Evolutionary conservation across 2,888 invertebrate species (phyloP), one percentile per base, ranked within the genome.

Genomic region (Pristionchus entomophagus): DNA sequence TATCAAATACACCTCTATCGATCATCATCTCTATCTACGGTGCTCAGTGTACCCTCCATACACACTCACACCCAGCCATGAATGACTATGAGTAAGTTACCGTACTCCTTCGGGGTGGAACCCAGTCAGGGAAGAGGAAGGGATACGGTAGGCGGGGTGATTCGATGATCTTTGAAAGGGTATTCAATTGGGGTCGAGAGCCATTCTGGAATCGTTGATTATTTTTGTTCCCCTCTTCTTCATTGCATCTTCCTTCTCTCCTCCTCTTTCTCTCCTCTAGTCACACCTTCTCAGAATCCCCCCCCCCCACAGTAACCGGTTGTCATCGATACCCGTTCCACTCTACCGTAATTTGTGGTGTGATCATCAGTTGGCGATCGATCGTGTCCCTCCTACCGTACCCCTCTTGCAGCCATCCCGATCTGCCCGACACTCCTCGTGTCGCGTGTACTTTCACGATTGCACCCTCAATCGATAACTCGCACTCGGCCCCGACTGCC

Each of bases 361-460:
- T 73, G 45, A 41, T 22, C 26, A 80, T 51, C 51, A 49, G 78
- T 80, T 32, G 32, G 29, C 32, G 51, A 73, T 73, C 4, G 12
- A 41, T 45, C n/a, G 41, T 73, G 2, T 26, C n/a, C n/a, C 10
- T 22, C 38, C 8, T 73, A 73, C 73, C 38, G 73, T 73, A 80
- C 29, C n/a, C 41, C 5, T 0, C 29, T 49, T 51, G 78, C 51
- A 35, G 51, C 51, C 51, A 19, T 19, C 5, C 10, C 14, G 29
- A 29, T 1, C 51, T 80, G n/a, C 77, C 17, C 29, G 78, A 80
- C 78, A 80, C 78, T 32, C 51, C 49, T 49, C 49, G 78, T 80
- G 78, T 80, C 51, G 51, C 51, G 77, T 77, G 77, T 41, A 80
- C 78, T 8, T 80, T 80, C 78, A 80, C 78, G 51, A 80, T 80